Base-by-base conservation (phyloP, 2,888 invertebrate genomes). In the Thecocarcelia acutangulata region DNA sequence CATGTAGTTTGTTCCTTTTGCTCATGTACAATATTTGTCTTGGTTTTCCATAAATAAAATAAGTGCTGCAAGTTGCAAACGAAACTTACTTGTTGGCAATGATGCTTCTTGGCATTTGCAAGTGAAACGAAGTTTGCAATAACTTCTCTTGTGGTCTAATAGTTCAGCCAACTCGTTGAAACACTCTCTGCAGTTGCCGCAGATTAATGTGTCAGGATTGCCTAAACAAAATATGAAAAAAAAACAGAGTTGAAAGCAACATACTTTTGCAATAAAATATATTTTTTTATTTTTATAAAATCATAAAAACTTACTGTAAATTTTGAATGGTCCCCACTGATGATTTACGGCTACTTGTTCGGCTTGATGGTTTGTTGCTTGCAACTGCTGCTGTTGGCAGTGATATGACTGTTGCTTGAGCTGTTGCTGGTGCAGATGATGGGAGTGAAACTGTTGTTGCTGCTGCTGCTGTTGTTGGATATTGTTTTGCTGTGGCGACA, bases 131-230 rank as follows among this genome's bases (percentile, higher is more conserved):
- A 94, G 92, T 89, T 94, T 94, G 92, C 94, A 95, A 90, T 94
- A 94, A 87, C 92, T 93, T 88, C 93, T 93, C 91, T 95, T 95
- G 92, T 95, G 95, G 89, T 95, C 94, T 87, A 94, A 92, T 89
- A 95, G 92, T 88, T 94, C 94, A 88, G 94, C 93, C 83, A 95
- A 92, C 88, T 94, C 94, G 85, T 93, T 93, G 90, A 95, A 95
- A 90, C 94, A 93, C 90, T 94, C 94, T 87, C 95, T 93, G 91
- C 95, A 95, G 89, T 94, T 94, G 85, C 95, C 95, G 90, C 95
- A 95, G 88, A 95, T 95, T 90, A 95, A 92, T 87, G 95, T 94
- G 90, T 95, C 95, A 84, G 94, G 93, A 89, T 93, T 94, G 90
- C 93, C 94, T 94, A 44, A 79, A 90, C 92, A 88, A 81, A 52